Conservation (phyloP, 2,797 vertebrate genomes). For the Silurus aristotelis region DNA sequence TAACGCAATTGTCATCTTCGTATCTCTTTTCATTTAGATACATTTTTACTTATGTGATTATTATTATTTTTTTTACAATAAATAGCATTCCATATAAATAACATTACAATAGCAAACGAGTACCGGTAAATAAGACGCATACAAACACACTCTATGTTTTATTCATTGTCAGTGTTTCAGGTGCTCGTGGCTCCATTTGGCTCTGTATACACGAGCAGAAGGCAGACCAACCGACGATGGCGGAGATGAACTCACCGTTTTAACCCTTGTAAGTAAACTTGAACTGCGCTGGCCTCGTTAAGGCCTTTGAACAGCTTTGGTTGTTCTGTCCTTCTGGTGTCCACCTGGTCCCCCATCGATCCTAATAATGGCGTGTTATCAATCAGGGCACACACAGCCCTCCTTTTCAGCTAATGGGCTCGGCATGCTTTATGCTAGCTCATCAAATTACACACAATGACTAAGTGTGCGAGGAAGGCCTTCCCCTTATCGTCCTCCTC, state of each 20-base stretch:
- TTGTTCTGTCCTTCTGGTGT: conserved; percentile 33
- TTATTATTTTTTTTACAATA: neutral
- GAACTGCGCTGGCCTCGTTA: conserved; percentile 41
- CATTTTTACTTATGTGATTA: neutral
- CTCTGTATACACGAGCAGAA: conserved; percentile 28
- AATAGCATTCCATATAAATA: neutral
- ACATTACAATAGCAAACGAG: neutral
- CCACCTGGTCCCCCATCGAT: conserved; percentile 54
- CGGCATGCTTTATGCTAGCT: conserved; percentile 37
- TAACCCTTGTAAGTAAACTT: conserved; percentile 21
- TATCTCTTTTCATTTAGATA: too few relatives aligned
- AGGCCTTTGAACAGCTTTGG: conserved; percentile 13
- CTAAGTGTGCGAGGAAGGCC: conserved; percentile 13
- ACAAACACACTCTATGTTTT: neutral
- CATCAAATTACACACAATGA: conserved; percentile 44
- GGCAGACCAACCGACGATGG: neutral
- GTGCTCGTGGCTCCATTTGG: conserved; percentile 25
- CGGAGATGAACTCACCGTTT: neutral
- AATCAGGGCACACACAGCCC: conserved; percentile 38
- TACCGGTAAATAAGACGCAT: neutral
- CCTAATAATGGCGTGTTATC: conserved; percentile 53
- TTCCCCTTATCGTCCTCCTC: neutral
- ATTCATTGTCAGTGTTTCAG: neutral
- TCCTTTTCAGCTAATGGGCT: conserved; percentile 31
- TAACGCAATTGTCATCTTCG: too few relatives aligned